Conservation (phyloP, 2,113 vertebrate species). For the Cygnus atratus region DNA sequence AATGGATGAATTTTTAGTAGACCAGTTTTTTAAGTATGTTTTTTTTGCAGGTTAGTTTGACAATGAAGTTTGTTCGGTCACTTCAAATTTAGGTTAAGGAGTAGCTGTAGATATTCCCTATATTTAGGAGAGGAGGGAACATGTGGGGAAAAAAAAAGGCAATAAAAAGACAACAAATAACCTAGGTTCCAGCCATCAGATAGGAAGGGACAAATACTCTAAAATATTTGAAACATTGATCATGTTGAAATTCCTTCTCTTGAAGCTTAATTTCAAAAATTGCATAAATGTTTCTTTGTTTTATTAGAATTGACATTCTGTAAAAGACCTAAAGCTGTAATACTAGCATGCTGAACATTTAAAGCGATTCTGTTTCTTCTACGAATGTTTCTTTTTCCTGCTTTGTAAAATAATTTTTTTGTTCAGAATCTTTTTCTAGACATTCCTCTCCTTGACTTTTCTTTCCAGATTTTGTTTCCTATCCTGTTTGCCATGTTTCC, state of each 20-base stretch:
- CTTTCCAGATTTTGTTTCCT: slow-evolving; percentile 90
- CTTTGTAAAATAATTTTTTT: slow-evolving; percentile 82
- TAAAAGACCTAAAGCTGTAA: slow-evolving; percentile 10
- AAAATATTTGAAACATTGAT: neutral
- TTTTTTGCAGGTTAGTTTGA: neutral
- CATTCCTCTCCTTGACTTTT: slow-evolving; percentile 87
- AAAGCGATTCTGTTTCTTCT: slow-evolving; percentile 72
- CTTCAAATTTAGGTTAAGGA: neutral
- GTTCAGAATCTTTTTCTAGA: slow-evolving; percentile 84
- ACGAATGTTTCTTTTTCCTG: slow-evolving; percentile 80
- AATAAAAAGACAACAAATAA: neutral
- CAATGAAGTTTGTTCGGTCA: neutral
- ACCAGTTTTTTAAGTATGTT: accelerated
- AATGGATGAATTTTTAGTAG: neutral
- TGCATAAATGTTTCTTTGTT: neutral
- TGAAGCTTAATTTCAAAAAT: neutral
- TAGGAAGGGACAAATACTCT: neutral
- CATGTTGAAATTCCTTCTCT: neutral
- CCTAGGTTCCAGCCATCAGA: neutral
- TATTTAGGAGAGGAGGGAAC: neutral
- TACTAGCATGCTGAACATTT: slow-evolving; percentile 54
- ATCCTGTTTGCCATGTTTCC: slow-evolving; percentile 88
- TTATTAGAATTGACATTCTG: neutral
- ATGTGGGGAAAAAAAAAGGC: too few species aligned
- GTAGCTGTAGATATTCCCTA: neutral